Evolutionary conservation across 2,888 invertebrate genomes (phyloP).

Genomic region (Adelognathus sp.): DNA sequence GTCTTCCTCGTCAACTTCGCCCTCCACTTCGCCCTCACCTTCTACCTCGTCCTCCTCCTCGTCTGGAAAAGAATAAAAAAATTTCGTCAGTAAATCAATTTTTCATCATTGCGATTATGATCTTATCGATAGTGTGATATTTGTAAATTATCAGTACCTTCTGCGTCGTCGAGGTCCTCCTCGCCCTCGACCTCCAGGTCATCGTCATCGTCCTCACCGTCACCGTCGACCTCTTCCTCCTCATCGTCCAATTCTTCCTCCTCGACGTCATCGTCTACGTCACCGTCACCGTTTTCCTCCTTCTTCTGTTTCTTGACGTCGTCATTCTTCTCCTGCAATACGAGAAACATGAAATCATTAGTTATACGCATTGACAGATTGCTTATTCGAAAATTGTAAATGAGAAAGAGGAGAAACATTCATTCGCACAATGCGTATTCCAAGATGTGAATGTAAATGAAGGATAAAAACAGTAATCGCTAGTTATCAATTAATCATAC

Average conservation of each 20-base stretch:
- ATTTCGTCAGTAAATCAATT: constrained; percentile 2
- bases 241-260: constrained; percentile 86
- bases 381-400: too few relatives aligned
- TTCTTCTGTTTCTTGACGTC: constrained; percentile 91
- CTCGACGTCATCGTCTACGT: constrained; percentile 82
- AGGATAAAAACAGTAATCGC: too few relatives aligned
- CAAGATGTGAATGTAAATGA: too few relatives aligned
- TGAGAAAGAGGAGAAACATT: too few relatives aligned
- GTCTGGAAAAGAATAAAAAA: constrained; percentile 67
- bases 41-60: constrained; percentile 78
- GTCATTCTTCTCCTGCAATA: constrained; percentile 86
- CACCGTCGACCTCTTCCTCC: constrained; percentile 85
- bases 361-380: background rate
- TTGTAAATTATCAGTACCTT: constrained; percentile 66
- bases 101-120: background rate
- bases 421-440: too few relatives aligned
- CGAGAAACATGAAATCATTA: constrained; percentile 63
- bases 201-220: constrained; percentile 86
- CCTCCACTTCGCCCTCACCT: constrained; percentile 55
- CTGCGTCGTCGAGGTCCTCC: constrained; percentile 78
- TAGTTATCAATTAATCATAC: too few relatives aligned
- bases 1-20: constrained; percentile 74
- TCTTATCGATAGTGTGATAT: constrained; percentile 16
- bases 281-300: constrained; percentile 89
- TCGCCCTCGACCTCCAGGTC: constrained; percentile 84